These are phyloP conservation scores for Barnardius zonarius DNA, from an alignment of 2,113 vertebrate species.

Conservation along the genomic window DNA sequence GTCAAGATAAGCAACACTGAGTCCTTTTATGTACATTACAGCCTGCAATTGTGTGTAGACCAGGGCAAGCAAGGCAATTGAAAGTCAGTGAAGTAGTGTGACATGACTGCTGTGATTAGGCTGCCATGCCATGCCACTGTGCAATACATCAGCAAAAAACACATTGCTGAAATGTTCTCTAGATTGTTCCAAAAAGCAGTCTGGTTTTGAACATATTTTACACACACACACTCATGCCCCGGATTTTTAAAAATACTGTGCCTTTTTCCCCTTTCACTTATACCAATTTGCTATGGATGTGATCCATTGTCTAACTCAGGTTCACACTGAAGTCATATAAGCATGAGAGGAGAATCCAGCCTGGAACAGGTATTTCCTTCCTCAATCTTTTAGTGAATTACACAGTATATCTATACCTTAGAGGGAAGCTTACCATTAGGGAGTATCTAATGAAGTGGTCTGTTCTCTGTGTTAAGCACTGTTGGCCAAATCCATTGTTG, in stretches of 20 bases:
- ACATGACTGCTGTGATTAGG: slow-evolving; percentile 47
- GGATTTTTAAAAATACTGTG: not conserved
- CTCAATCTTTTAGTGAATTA: not conserved
- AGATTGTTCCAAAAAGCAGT: not conserved
- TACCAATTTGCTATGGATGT: not conserved
- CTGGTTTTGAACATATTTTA: not conserved
- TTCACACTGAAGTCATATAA: not conserved
- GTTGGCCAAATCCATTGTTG: not conserved
- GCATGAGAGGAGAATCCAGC: not conserved
- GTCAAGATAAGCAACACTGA: slow-evolving; percentile 11
- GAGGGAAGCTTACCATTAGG: not conserved
- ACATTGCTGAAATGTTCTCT: not conserved
- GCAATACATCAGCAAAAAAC: slow-evolving; percentile 37
- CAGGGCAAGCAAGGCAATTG: slow-evolving; percentile 18
- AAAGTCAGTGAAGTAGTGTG: slow-evolving; percentile 35
- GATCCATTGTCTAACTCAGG: not conserved
- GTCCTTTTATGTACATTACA: slow-evolving; percentile 23
- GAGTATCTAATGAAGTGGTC: not conserved
- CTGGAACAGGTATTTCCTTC: not conserved
- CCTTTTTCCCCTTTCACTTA: not conserved
- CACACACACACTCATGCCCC: not conserved
- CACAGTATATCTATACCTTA: not conserved
- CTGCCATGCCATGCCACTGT: not conserved
- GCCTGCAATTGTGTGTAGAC: slow-evolving; percentile 15
- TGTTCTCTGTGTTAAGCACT: not conserved